phyloP scores from a whole-genome alignment of 2,113 vertebrate species.

The Xiphophorus hellerii region DNA sequence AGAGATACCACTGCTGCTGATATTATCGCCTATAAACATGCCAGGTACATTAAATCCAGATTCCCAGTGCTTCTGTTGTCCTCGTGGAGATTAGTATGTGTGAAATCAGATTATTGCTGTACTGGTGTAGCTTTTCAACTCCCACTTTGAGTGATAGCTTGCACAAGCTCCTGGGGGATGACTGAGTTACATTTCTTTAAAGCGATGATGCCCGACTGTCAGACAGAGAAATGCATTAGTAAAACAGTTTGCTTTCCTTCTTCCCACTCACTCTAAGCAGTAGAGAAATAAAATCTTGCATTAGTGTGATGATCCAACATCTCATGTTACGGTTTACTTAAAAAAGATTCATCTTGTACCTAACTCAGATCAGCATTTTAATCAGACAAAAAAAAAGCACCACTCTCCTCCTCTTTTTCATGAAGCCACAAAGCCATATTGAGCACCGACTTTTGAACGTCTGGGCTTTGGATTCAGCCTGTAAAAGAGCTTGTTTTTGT shows the following conservation, averaged over 20 bases:
- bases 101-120: conserved; percentile 46
- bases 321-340: conserved; percentile 19
- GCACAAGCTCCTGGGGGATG: conserved; percentile 61
- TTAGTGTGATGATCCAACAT: conserved; percentile 48
- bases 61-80: conserved; percentile 21
- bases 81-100: conserved; percentile 44
- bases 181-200: conserved; percentile 63
- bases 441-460: neutral
- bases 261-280: conserved; percentile 32
- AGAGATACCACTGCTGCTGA: conserved; percentile 30
- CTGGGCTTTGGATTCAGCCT: neutral
- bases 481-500: neutral
- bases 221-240: conserved; percentile 51
- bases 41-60: conserved; percentile 36
- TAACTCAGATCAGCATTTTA: conserved; percentile 11
- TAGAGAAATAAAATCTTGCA: conserved; percentile 51
- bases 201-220: conserved; percentile 59
- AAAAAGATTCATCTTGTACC: conserved; percentile 1
- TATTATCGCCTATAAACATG: conserved; percentile 37
- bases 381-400: neutral
- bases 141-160: conserved; percentile 60
- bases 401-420: neutral
- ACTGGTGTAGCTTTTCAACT: conserved; percentile 54
- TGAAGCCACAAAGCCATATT: neutral
- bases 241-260: conserved; percentile 41